Evolutionary conservation across 2,113 vertebrate genomes (phyloP).

Genomic region (Labeo catla): DNA sequence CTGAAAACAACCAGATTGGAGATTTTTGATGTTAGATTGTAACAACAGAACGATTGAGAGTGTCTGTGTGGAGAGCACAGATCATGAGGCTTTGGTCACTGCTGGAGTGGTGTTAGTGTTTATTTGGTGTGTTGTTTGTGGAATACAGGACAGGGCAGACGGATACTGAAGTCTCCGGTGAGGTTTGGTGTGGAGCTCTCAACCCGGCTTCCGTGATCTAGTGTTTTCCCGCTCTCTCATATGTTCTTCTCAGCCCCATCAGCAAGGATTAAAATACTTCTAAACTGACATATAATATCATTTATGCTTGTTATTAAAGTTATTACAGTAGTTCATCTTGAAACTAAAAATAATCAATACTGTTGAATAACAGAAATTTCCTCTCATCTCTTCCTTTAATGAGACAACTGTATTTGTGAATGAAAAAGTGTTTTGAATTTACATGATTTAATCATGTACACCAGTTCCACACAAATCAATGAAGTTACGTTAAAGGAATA

Average conservation of each 20-base stretch:
- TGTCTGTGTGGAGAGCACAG: conserved; percentile 14
- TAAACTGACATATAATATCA: background rate
- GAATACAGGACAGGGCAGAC: background rate
- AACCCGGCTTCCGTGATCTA: background rate
- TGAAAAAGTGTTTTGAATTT: background rate
- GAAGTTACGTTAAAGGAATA: background rate
- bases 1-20: background rate
- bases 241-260: background rate
- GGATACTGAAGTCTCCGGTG: conserved; percentile 15
- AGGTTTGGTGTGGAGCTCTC: conserved; percentile 16
- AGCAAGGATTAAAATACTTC: background rate
- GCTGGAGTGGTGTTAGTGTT: background rate
- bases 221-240: background rate
- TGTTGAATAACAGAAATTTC: background rate
- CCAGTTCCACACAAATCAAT: background rate
- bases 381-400: background rate
- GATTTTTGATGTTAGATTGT: background rate
- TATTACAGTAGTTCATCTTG: too few relatives aligned
- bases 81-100: background rate
- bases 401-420: background rate
- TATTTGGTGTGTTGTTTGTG: conserved; percentile 29
- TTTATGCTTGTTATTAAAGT: background rate
- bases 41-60: background rate
- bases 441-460: background rate
- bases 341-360: background rate